Evolutionary conservation across 35 echinoderm and acorn worm species (phyloP).

Genomic region (Strongylocentrotus purpuratus): DNA sequence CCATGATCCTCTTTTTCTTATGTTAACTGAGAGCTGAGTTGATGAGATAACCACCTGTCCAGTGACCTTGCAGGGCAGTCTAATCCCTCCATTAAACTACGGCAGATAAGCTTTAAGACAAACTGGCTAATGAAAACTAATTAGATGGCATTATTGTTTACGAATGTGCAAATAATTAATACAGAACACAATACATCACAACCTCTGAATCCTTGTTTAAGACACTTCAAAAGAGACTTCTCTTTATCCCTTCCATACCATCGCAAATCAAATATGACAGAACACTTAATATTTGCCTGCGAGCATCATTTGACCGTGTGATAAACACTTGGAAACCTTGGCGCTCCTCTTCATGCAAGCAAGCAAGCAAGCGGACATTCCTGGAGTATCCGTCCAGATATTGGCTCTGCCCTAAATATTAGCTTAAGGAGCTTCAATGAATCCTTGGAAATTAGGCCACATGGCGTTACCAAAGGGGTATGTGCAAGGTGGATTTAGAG

Average conservation of each 20-base stretch:
- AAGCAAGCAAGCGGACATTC: not conserved
- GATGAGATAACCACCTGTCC: too few relatives aligned
- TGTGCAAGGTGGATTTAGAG: not conserved
- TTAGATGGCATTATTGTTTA: too few relatives aligned
- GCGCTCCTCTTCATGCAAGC: not conserved
- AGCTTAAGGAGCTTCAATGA: not conserved
- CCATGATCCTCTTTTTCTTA: too few relatives aligned
- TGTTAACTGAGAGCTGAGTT: too few relatives aligned
- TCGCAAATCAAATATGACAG: not conserved
- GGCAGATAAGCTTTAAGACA: too few relatives aligned
- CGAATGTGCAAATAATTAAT: too few relatives aligned
- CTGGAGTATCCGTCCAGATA: not conserved
- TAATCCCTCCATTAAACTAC: too few relatives aligned
- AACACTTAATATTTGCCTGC: not conserved
- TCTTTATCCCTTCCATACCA: not conserved
- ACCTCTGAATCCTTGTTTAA: too few relatives aligned
- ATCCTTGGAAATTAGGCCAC: not conserved
- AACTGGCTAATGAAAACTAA: too few relatives aligned
- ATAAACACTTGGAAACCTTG: not conserved
- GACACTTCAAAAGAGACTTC: too few relatives aligned
- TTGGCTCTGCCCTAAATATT: slow-evolving; percentile 1
- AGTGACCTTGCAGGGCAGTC: too few relatives aligned
- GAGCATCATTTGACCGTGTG: not conserved
- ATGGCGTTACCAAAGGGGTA: not conserved
- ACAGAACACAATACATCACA: too few relatives aligned